Conservation (phyloP, 2,797 vertebrate genomes). For the Mormyrus proboscirostris region DNA sequence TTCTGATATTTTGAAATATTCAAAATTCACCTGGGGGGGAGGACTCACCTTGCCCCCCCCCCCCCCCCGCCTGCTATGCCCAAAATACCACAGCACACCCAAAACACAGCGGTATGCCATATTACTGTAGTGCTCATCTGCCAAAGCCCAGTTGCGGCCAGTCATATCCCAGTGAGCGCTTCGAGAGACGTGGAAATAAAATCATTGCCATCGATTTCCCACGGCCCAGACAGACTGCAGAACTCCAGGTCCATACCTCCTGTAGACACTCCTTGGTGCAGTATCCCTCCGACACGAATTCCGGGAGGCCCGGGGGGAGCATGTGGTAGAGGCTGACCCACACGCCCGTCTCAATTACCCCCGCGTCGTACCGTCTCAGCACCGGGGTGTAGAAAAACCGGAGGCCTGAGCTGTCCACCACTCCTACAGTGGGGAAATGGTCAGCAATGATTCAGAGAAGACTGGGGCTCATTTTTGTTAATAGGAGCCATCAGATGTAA, state of each 20-base stretch:
- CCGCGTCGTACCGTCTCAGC: slow-evolving; percentile 70
- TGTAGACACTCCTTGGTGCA: slow-evolving; percentile 77
- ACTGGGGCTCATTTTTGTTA: background rate
- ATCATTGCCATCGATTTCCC: background rate
- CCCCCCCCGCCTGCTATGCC: background rate
- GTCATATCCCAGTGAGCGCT: background rate
- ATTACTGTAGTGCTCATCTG: background rate
- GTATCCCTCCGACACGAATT: slow-evolving; percentile 75
- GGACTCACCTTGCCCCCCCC: background rate
- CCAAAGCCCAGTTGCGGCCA: background rate
- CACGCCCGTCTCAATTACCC: slow-evolving; percentile 76
- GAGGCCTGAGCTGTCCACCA: slow-evolving; percentile 71
- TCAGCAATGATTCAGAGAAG: background rate
- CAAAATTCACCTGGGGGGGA: background rate
- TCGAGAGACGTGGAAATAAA: background rate
- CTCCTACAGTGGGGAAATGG: slow-evolving; percentile 20
- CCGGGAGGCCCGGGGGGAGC: slow-evolving; percentile 74
- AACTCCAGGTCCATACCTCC: slow-evolving; percentile 57
- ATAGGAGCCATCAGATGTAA: background rate
- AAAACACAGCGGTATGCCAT: background rate
- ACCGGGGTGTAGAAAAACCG: slow-evolving; percentile 66
- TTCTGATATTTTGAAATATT: background rate
- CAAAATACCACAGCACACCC: background rate
- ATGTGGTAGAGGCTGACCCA: slow-evolving; percentile 86
- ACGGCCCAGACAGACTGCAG: background rate